These are phyloP conservation scores for Hirtodrosophila histrioides DNA, from an alignment of 2,888 invertebrate genomes.

Conservation along the genomic window DNA sequence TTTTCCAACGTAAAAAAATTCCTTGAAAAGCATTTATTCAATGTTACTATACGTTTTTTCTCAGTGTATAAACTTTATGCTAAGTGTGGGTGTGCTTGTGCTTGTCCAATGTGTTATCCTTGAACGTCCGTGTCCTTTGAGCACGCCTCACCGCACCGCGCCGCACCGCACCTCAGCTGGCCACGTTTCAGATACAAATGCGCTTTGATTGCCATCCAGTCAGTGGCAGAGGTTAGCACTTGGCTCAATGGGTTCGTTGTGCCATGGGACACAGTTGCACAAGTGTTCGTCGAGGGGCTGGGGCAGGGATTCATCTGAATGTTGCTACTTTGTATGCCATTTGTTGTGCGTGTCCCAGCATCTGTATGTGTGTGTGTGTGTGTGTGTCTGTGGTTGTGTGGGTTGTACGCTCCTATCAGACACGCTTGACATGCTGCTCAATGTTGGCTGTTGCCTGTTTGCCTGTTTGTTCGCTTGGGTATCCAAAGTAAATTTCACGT, in stretches of 20 bases:
- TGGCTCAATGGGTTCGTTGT: constrained; percentile 70
- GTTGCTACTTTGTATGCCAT: constrained; percentile 60
- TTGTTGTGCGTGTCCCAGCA: constrained; percentile 55
- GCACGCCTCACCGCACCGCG: constrained; percentile 22
- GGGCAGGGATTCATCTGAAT: constrained; percentile 24
- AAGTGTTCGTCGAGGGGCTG: constrained; percentile 43
- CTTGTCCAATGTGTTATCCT: constrained; percentile 56
- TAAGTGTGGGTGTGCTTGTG: constrained; percentile 15
- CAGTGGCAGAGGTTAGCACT: constrained; percentile 35
- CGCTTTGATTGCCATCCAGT: constrained; percentile 65
- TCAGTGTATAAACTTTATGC: background rate
- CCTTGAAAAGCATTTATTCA: no score
- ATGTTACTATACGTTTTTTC: no score
- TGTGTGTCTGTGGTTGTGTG: constrained; percentile 21
- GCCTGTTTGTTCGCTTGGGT: constrained; percentile 22
- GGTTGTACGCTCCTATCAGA: constrained; percentile 49
- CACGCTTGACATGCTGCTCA: constrained; percentile 64
- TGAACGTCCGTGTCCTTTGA: constrained; percentile 55
- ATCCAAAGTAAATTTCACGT: constrained; percentile 37
- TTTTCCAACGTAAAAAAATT: no score
- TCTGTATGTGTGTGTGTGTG: constrained; percentile 16
- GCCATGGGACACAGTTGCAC: constrained; percentile 35
- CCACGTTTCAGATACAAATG: constrained; percentile 56
- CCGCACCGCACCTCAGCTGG: constrained; percentile 19
- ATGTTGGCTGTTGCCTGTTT: constrained; percentile 17